Evolutionary conservation across 1,140 invertebrate species (phyloP).

Genomic region (Ptiloglossa arizonensis): DNA sequence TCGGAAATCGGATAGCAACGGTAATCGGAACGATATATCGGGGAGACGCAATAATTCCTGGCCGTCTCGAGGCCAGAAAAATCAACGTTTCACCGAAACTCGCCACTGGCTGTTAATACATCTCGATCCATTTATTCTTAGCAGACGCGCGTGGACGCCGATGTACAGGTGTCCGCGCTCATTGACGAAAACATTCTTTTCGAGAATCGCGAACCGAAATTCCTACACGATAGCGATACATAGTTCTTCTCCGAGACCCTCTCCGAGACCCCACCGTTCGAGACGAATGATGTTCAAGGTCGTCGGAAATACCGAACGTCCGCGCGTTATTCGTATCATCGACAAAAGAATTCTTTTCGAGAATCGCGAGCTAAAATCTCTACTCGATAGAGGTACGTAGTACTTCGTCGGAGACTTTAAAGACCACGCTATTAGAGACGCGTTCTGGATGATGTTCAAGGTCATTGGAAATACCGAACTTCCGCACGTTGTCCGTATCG

Average conservation of each 20-base stretch:
- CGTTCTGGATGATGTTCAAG: neutral
- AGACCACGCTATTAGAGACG: no score
- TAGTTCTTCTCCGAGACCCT: no score
- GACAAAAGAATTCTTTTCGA: no score
- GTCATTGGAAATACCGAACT: constrained; percentile 17
- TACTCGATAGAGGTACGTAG: no score
- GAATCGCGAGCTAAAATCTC: no score
- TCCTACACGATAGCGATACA: no score
- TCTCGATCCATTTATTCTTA: constrained; percentile 12
- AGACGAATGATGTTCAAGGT: constrained; percentile 2
- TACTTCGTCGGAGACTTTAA: no score
- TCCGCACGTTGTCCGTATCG: neutral
- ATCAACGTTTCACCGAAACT: neutral
- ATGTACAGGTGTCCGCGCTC: neutral
- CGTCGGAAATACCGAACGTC: constrained; percentile 14
- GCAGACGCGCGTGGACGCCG: neutral
- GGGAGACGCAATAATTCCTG: neutral
- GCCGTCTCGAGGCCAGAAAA: neutral
- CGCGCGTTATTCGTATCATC: no score
- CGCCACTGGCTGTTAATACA: neutral
- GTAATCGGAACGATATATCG: constrained; percentile 12
- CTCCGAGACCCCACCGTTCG: no score
- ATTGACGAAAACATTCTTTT: no score
- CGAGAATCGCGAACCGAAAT: no score
- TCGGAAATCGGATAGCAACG: neutral